Evolutionary conservation across 2,888 invertebrate species (phyloP), one percentile per base, ranked within the genome.

Genomic region (Parnassius orleans): DNA sequence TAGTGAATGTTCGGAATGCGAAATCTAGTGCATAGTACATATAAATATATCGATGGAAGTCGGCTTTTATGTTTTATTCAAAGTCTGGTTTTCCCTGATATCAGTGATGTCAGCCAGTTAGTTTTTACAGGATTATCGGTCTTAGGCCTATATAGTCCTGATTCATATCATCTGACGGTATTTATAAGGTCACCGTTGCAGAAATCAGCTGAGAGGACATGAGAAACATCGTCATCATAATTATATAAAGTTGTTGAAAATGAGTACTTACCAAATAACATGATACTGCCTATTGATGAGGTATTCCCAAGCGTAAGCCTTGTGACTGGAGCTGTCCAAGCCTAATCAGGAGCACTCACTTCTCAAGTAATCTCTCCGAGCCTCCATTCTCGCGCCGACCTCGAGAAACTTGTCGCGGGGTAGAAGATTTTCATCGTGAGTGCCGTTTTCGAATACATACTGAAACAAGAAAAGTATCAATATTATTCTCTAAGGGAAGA

Each of bases 261-360:
- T 14, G 15, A 57, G 15, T 24, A 63, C 91, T 89, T 78, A 94
- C 96, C 96, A 96, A 79, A 96, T 95, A 61, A 96, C 93, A 79
- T 95, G 95, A 81, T 96, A 94, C 78, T 96, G 95, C 71, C 93
- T 93, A 84, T 95, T 95, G 74, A 96, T 95, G 77, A 97, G 93
- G 83, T 95, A 97, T 83, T 97, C 96, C 97, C 96, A 96, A 12
- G 96, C 94, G 76, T 96, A 96, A 41, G 96, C 95, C 76, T 94
- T 94, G 71, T 94, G 94, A 19, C 93, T 93, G 46, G 92, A 88
- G 65, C 91, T 86, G 73, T 95, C 93, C 52, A 95, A 86, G 41
- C 94, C 93, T 50, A 93, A 85, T 63, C 88, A 88, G n/a, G 92
- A 88, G 76, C 95, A 95, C 64, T 93, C 92, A 64, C 87, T 90